Percentiles rank a stretch among this genome's conserved stretches.
These are phyloP conservation scores for Oreochromis spilurus DNA, from an alignment of 2,113 vertebrate genomes.

Conservation along the genomic window DNA sequence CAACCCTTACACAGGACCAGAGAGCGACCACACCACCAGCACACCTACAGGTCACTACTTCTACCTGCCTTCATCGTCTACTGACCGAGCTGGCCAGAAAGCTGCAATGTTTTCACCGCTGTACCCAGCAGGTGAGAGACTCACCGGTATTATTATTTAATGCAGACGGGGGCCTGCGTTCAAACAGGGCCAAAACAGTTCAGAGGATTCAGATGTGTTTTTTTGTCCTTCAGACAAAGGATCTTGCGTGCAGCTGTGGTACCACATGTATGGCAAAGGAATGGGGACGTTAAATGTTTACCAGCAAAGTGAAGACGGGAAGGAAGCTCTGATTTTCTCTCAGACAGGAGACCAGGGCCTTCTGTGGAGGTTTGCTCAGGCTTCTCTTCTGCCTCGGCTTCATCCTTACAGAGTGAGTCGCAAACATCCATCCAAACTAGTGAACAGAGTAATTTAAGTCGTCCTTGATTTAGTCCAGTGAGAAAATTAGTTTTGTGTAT, in stretches of 20 bases:
- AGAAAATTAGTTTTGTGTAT: neutral
- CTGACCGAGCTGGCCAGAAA: conserved; percentile 30
- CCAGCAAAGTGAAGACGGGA: conserved; percentile 42
- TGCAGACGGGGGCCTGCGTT: neutral
- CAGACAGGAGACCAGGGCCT: conserved; percentile 59
- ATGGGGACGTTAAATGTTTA: conserved; percentile 66
- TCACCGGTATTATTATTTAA: neutral
- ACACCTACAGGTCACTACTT: conserved; percentile 60
- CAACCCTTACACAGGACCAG: conserved; percentile 55
- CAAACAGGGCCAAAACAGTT: neutral
- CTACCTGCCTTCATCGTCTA: conserved; percentile 47
- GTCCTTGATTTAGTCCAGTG: neutral
- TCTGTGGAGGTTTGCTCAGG: conserved; percentile 66
- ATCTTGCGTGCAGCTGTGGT: conserved; percentile 71
- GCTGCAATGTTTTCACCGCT: conserved; percentile 63
- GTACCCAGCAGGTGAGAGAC: conserved; percentile 58
- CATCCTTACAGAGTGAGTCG: conserved; percentile 65
- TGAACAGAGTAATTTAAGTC: neutral
- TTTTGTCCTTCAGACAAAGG: conserved; percentile 33
- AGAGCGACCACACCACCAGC: conserved; percentile 71
- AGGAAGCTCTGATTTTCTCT: conserved; percentile 54
- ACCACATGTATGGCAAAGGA: conserved; percentile 66
- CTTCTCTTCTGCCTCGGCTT: conserved; percentile 33
- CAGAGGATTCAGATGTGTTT: neutral
- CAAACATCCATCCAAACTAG: neutral